Base-by-base conservation (phyloP, 2,888 invertebrate species). In the Nomada fabriciana region DNA sequence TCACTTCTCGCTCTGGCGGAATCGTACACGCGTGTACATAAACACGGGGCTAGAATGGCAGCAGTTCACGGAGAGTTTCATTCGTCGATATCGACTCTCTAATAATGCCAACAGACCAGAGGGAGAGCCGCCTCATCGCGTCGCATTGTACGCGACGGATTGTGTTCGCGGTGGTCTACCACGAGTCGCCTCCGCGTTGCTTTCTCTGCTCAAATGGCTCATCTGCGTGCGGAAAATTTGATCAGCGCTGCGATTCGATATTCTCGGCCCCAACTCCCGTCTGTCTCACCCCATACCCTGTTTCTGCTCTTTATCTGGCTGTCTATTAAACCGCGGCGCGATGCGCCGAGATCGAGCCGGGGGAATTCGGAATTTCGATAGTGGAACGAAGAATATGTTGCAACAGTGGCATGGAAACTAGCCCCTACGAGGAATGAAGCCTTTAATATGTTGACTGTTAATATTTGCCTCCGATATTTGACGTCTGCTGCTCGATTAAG, bases 51-150 rank as follows among this genome's bases (percentile, higher is more conserved):
- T 2, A 25, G 42, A 20, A 73, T 36, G 76, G 80, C 83, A 81
- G 72, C 74, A 78, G 83, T 42, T 23, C 42, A 65, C 69, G 63
- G 80, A 82, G 81, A 87, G 85, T 85, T 76, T 85, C 83, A 81
- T 87, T 81, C 75, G 61, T 25, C 75, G 81, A 87, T 87, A 85
- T 72, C 80, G 63, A n/a, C 23, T 61, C 52, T 50, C 64, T 83
- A 83, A 87, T 87, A 86, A 85, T 65, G 80, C 52, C 78, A 60
- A 70, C 75, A 60, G 59, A 29, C 63, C 69, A 70, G 55, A 65
- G 11, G 18, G 59, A 47, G 43, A 53, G 67, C 42, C 71, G 59
- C 63, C 52, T 63, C 67, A 53, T 75, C 75, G 76, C 15, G 47
- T 47, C 53, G 55, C 61, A 82, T 82, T 82, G 78, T 82, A 42